Evolutionary conservation across 2,113 vertebrate genomes (phyloP), one percentile per base, ranked within the genome.

Genomic region (Tetraodon nigroviridis): DNA sequence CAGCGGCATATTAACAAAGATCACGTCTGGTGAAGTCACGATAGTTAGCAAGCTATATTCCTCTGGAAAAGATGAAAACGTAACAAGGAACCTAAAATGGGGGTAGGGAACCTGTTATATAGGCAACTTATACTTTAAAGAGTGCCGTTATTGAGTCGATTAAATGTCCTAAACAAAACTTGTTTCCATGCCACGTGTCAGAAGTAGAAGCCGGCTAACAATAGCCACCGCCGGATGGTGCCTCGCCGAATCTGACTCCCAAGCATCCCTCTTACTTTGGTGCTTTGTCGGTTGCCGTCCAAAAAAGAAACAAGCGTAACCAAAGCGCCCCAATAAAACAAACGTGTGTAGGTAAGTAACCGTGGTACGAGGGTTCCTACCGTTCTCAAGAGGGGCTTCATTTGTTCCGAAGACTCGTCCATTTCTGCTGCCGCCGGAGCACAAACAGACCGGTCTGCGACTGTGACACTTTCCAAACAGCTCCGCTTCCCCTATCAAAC

Each of bases 331-430:
- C 0, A 37, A 50, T 44, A 4, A 24, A 5, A n/a, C 50, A 24
- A 41, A 22, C 40, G 55, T 8, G 22, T 51, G 22, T 22, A 17
- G 51, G 8, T 41, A 29, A 42, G 42, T 12, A n/a, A 6, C 51
- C 7, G 55, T 18, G 29, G 2, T 6, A 50, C 45, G 59, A 12
- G 66, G 51, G 42, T 76, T 87, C 88, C 83, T 32, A 89, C 88
- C 41, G 81, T 64, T 68, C 83, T 84, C 67, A 88, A 51, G 10
- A 89, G 86, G 29, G 86, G 88, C 18, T 53, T 75, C 79, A 82
- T 86, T 75, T 88, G 86, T 49, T 88, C 84, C 61, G 57, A 57
- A 0, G 81, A 57, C 46, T 79, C 76, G 17, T 87, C 83, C 84
- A 89, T 89, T 60, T 71, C 58, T 70, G 41, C 67, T 56, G 61